These are phyloP conservation scores for Hyalella azteca DNA, from an alignment of 2,888 invertebrate genomes.

Conservation along the genomic window DNA sequence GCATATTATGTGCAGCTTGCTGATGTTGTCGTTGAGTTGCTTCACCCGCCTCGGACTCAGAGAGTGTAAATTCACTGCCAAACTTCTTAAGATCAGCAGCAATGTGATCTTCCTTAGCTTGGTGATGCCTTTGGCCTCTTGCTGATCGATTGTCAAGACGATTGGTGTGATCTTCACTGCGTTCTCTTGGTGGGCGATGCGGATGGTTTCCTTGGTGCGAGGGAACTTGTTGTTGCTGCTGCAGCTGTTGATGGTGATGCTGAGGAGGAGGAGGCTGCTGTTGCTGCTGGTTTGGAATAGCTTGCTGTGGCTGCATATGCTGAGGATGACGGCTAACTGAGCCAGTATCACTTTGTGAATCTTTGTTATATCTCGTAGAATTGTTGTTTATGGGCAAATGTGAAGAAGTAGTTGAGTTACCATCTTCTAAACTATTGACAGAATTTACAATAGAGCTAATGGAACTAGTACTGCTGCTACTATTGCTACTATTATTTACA, in stretches of 20 bases:
- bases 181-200: background rate
- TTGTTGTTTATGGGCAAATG: background rate
- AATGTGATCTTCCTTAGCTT: background rate
- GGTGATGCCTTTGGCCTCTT: slow-evolving; percentile 27
- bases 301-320: background rate
- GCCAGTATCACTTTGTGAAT: background rate
- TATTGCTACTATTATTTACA: slow-evolving; percentile 15
- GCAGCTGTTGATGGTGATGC: background rate
- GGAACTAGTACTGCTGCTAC: slow-evolving; percentile 16
- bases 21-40: background rate
- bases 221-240: background rate
- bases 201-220: background rate
- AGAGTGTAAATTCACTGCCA: slow-evolving; percentile 21
- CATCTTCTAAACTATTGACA: slow-evolving; percentile 26
- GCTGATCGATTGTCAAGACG: background rate
- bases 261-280: background rate
- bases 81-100: slow-evolving; percentile 24
- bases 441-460: slow-evolving; percentile 25
- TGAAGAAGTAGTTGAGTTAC: background rate
- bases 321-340: background rate
- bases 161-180: slow-evolving; percentile 7
- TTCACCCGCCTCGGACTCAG: background rate
- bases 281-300: background rate
- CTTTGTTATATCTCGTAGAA: slow-evolving; percentile 23
- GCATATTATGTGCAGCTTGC: background rate